Evolutionary conservation across 2,113 vertebrate species (phyloP), one percentile per base, ranked within the genome.

Genomic region (Mormyrus iriodes): DNA sequence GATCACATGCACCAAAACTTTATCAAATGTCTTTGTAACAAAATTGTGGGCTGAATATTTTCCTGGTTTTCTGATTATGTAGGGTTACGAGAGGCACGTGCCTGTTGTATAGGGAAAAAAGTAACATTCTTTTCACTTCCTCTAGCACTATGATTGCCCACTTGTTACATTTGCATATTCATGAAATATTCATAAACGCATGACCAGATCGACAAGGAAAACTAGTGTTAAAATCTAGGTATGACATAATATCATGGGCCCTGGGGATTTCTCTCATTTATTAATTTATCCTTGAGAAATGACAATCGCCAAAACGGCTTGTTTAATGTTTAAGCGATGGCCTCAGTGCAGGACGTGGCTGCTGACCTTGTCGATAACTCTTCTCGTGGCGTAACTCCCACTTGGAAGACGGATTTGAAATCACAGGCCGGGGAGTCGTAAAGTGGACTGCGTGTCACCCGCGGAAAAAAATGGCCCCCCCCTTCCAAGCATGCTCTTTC

Each of bases 381-480:
- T 92, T 90, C 88, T 90, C 88, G 91, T 92, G 93, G 94, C 94
- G 94, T 94, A 94, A 92, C 93, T 94, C 93, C 88, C 89, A 90
- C 90, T 89, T 94, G 92, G 93, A 94, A 93, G 94, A 93, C 92
- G 91, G 91, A 92, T 94, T 93, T 93, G 93, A 93, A 91, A 94
- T 95, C 90, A 91, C 94, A 95, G 93, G 90, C 93, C 49, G 52
- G 93, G 92, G 94, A 91, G 93, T 86, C 86, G 92, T 91, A 91
- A 90, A 94, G 91, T 92, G 93, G 93, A 92, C 90, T 89, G 91
- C 90, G 91, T 93, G 94, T 94, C 93, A 94, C 42, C 35, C 73
- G 0, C 39, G 15, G 35, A 79, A 79, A 79, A 42, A 87, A 91
- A 90, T 89, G 91, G 91, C 88, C 91, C 92, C 92, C 90, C 92